phyloP scores from a whole-genome alignment of 2,797 vertebrate genomes.

The Melanotaenia boesemani region DNA sequence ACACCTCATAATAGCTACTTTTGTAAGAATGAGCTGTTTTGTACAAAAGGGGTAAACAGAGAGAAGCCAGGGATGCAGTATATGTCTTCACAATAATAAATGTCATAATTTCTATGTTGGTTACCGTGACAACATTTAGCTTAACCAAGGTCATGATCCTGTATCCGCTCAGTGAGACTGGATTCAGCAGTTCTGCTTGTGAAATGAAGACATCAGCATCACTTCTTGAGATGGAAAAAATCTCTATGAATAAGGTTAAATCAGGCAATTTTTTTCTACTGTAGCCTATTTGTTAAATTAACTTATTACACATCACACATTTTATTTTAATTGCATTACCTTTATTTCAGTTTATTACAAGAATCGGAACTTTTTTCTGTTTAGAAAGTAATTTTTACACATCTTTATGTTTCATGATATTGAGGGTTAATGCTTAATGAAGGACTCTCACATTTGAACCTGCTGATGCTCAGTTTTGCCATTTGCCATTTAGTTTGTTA shows the following conservation, averaged over 20 bases:
- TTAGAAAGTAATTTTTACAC: background rate
- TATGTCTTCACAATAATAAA: slow-evolving; percentile 24
- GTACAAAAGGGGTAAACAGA: slow-evolving; percentile 18
- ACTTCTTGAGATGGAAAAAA: slow-evolving; percentile 9
- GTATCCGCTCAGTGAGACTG: slow-evolving; percentile 65
- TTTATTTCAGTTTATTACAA: background rate
- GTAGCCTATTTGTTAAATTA: background rate
- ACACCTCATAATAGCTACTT: slow-evolving; percentile 13
- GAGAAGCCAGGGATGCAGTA: slow-evolving; percentile 3
- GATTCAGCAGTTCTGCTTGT: slow-evolving; percentile 47
- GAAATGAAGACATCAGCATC: slow-evolving; percentile 20
- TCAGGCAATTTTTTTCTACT: background rate
- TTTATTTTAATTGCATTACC: too few species aligned
- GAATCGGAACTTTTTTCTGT: background rate
- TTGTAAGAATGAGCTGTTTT: background rate
- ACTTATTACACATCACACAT: background rate
- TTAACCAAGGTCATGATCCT: slow-evolving; percentile 78
- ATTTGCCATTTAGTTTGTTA: slow-evolving; percentile 29
- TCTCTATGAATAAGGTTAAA: slow-evolving; percentile 2
- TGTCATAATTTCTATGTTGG: slow-evolving; percentile 44
- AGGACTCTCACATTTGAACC: slow-evolving; percentile 22
- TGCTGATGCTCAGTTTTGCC: slow-evolving; percentile 45
- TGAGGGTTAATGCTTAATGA: slow-evolving; percentile 21
- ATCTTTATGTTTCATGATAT: slow-evolving; percentile 1
- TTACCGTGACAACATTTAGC: slow-evolving; percentile 73